These are phyloP conservation scores for Bemisia tabaci DNA, from an alignment of 1,140 invertebrate species.

Conservation along the genomic window DNA sequence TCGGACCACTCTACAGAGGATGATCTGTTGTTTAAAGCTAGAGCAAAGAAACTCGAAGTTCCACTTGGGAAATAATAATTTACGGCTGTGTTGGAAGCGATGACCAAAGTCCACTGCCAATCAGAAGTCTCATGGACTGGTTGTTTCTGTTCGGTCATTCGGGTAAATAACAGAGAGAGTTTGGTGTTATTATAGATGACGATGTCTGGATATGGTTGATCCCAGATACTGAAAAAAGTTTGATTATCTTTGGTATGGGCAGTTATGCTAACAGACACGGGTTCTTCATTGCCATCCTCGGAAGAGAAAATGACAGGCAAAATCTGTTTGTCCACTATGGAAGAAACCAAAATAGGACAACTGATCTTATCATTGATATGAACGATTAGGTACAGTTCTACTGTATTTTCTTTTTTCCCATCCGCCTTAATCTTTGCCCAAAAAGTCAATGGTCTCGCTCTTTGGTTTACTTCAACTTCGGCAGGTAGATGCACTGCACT, in stretches of 20 bases:
- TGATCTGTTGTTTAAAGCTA: neutral
- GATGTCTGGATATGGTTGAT: slow-evolving; percentile 41
- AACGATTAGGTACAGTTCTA: slow-evolving; percentile 14
- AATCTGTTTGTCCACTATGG: slow-evolving; percentile 11
- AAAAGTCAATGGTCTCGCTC: slow-evolving; percentile 8
- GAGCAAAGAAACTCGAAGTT: neutral
- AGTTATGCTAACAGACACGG: slow-evolving; percentile 9
- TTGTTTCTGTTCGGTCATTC: slow-evolving; percentile 18
- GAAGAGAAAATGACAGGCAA: slow-evolving; percentile 12
- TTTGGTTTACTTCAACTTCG: neutral
- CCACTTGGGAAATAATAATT: slow-evolving; percentile 10
- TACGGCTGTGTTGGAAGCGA: slow-evolving; percentile 7
- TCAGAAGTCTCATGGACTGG: neutral
- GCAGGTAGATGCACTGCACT: neutral
- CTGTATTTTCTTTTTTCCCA: slow-evolving; percentile 1
- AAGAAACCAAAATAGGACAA: slow-evolving; percentile 13
- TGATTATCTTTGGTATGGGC: slow-evolving; percentile 38
- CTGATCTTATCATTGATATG: slow-evolving; percentile 8
- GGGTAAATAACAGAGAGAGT: slow-evolving; percentile 19
- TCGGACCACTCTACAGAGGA: slow-evolving; percentile 20
- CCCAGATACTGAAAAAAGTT: slow-evolving; percentile 40
- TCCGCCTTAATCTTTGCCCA: slow-evolving; percentile 12
- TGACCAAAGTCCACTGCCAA: slow-evolving; percentile 15
- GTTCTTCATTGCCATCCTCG: slow-evolving; percentile 3
- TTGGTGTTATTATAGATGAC: slow-evolving; percentile 37